Evolutionary conservation across 1,140 invertebrate genomes (phyloP).

Genomic region (Halictus rubicundus): DNA sequence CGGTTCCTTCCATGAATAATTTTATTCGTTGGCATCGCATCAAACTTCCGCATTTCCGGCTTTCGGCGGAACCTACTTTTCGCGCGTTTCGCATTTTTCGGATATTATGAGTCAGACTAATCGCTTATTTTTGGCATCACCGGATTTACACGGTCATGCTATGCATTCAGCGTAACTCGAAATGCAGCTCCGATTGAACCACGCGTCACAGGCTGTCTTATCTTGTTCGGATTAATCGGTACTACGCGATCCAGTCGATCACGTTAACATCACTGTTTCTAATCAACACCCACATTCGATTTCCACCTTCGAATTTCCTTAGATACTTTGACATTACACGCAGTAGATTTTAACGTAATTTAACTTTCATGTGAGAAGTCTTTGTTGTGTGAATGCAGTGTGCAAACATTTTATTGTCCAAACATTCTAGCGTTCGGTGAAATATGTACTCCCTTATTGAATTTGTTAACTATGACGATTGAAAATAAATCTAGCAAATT

Average conservation of each 20-base stretch:
- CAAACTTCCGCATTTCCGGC: constrained; percentile 35
- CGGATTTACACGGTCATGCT: background rate
- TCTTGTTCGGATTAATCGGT: background rate
- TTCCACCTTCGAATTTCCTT: background rate
- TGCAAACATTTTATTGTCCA: no score
- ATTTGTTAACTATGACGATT: no score
- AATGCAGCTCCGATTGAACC: background rate
- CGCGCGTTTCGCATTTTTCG: constrained; percentile 8
- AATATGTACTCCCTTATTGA: no score
- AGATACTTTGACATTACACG: no score
- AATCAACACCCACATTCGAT: background rate
- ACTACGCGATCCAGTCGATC: background rate
- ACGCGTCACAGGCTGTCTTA: background rate
- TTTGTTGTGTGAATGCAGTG: no score
- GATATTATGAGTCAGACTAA: background rate
- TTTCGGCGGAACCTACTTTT: constrained; percentile 7
- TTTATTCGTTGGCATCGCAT: constrained; percentile 13
- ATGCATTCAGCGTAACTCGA: background rate
- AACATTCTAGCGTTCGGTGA: no score
- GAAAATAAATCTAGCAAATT: no score
- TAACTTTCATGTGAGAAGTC: no score
- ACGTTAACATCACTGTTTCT: background rate
- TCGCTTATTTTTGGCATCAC: constrained; percentile 6
- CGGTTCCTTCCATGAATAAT: background rate
- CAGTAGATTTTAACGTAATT: no score